phyloP scores from a whole-genome alignment of 2,797 vertebrate genomes.

The Atherinosoma microstoma region DNA sequence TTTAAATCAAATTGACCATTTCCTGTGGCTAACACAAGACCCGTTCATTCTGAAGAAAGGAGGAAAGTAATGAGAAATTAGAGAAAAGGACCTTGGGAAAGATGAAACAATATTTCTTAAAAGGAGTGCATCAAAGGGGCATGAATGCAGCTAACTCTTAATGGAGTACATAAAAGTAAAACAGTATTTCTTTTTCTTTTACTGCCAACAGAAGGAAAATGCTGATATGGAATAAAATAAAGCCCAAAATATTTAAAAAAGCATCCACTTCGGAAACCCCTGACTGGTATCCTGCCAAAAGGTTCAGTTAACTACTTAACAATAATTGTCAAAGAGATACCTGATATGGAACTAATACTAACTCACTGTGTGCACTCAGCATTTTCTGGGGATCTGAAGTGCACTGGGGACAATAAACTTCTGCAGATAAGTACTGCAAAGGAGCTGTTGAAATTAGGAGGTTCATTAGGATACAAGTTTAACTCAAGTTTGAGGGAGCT shows the following conservation, averaged over 20 bases:
- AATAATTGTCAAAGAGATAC: conserved; percentile 58
- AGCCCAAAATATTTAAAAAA: conserved; percentile 40
- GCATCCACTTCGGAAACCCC: conserved; percentile 25
- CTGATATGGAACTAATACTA: conserved; percentile 58
- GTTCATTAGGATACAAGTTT: conserved; percentile 52
- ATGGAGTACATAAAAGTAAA: conserved; percentile 53
- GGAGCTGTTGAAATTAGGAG: conserved; percentile 54
- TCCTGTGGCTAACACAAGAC: not conserved
- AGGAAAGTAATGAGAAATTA: not conserved
- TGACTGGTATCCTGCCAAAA: conserved; percentile 27
- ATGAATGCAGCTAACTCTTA: conserved; percentile 18
- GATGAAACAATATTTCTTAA: not conserved
- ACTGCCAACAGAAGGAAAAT: conserved; percentile 31
- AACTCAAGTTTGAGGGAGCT: conserved; percentile 41
- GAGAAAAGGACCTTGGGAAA: not conserved
- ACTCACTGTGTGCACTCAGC: conserved; percentile 58
- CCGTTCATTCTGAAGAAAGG: not conserved
- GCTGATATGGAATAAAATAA: conserved; percentile 43
- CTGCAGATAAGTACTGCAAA: conserved; percentile 47
- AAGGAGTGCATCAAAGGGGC: not conserved
- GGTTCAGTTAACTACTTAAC: conserved; percentile 46
- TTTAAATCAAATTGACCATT: no score
- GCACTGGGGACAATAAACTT: conserved; percentile 61
- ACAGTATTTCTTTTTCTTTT: conserved; percentile 23
- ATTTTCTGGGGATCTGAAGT: conserved; percentile 54